phyloP scores from a whole-genome alignment of 1,140 invertebrate genomes.

The Pogonomyrmex barbatus region DNA sequence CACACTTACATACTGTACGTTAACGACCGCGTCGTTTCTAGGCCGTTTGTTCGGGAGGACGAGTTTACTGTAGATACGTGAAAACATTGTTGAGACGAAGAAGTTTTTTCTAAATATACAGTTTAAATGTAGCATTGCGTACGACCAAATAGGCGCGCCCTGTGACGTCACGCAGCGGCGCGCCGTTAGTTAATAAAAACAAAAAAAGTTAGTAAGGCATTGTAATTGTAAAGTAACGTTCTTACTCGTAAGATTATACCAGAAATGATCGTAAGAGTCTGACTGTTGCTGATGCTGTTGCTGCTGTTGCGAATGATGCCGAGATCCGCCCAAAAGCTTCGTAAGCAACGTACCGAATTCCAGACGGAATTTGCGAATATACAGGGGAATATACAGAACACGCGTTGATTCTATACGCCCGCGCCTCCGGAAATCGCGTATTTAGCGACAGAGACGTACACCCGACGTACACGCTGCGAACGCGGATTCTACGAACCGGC shows the following conservation, averaged over 20 bases:
- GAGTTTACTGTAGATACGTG: conserved; percentile 83
- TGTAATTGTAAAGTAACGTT: conserved; percentile 83
- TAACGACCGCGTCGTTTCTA: conserved; percentile 68
- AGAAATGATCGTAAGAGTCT: conserved; percentile 77
- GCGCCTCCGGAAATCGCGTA: conserved; percentile 18
- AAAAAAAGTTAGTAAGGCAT: conserved; percentile 73
- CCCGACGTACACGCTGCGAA: not conserved
- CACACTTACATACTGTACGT: not conserved
- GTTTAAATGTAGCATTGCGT: conserved; percentile 84
- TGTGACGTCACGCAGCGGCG: conserved; percentile 74
- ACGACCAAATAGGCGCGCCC: conserved; percentile 82
- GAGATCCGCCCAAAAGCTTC: conserved; percentile 70
- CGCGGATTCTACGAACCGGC: conserved; percentile 51
- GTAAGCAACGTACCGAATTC: not conserved
- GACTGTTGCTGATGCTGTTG: conserved; percentile 61
- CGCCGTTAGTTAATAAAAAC: conserved; percentile 81
- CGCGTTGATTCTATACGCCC: not conserved
- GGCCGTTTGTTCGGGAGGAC: conserved; percentile 73
- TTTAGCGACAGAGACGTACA: conserved; percentile 2
- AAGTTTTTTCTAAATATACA: conserved; percentile 84
- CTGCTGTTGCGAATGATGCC: conserved; percentile 63
- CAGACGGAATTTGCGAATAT: not conserved
- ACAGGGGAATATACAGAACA: no score
- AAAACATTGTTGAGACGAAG: conserved; percentile 81
- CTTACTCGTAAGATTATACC: conserved; percentile 75